Evolutionary conservation across 37 sponge, comb jelly and placozoan genomes (phyloP).

Genomic region (Petrosia ficiformis): DNA sequence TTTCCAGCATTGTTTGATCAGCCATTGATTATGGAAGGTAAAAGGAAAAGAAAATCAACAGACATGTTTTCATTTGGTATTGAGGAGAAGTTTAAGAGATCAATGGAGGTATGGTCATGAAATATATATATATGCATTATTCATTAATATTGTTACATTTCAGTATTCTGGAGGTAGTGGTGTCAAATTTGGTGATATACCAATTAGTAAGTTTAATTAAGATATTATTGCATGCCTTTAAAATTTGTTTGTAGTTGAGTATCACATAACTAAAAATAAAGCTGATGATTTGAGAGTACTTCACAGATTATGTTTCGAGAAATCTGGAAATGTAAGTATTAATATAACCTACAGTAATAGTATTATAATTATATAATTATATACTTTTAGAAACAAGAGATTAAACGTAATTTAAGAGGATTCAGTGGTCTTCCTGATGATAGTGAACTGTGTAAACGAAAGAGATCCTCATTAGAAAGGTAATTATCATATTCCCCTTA

Average conservation of each 20-base stretch:
- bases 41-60: conserved; percentile 29
- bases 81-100: conserved; percentile 3
- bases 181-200: conserved; percentile 19
- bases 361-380: not conserved
- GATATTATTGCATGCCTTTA: not conserved
- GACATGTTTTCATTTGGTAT: conserved; percentile 23
- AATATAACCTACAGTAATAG: not conserved
- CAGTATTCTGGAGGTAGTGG: conserved; percentile 31
- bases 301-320: conserved; percentile 36
- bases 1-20: conserved; percentile 34
- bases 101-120: not conserved
- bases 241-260: conserved; percentile 18
- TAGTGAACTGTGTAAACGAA: conserved; percentile 6
- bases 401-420: conserved; percentile 27
- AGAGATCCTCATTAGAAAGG: conserved; percentile 30
- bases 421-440: conserved; percentile 44
- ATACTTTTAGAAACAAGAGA: conserved; percentile 21
- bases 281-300: conserved; percentile 31
- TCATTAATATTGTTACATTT: too few species aligned
- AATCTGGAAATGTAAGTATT: conserved; percentile 31
- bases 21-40: conserved; percentile 53
- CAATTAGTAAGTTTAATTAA: conserved; percentile 3
- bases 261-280: not conserved
- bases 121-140: too few species aligned
- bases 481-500: too few species aligned